Base-by-base conservation (phyloP, 2,888 invertebrate genomes). In the Ctenicera cuprea region DNA sequence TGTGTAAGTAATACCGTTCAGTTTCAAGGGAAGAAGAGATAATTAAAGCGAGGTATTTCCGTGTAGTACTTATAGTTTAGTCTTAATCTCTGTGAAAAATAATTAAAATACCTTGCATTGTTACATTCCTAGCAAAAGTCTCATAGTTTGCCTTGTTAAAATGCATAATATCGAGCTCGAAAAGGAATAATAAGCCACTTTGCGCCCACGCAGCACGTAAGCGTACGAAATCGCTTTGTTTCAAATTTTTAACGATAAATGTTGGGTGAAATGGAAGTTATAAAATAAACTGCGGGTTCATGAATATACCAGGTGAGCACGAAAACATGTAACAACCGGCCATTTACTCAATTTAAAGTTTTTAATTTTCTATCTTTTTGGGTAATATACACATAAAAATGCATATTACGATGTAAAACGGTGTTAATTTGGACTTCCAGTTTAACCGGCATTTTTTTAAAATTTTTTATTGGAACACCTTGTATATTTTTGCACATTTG, bases 61-160 rank as follows among this genome's bases (percentile, higher is more conserved):
- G 30, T 57, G 57, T 38, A 61, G 48, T 18, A 48, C 48, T 16
- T 41, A 0, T 16, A 48, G 20, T 48, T 61, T 38, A 41, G 9
- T n/a, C 61, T 38, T 38, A 16, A 48, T 48, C 48, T 45, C n/a
- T 45, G 63, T n/a, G 63, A 63, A 63, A 41, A 7, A 43, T 30
- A 43, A 63, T 63, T 63, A 63, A 30, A 48, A 43, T 63, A 30
- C 45, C 63, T 26, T 12, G 22, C 45, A 48, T 48, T 43, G 45
- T 45, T 63, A 18, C 43, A 43, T 63, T 43, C 43, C 63, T 43
- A 30, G 30, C 43, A 30, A 14, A 61, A 63, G 43, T 63, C 45
- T n/a, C 63, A 63, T 48, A 43, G 45, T 30, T 63, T 30, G 30
- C 41, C 30, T 38, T 38, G 18, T 37, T 38, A 59, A 14, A 59